Conservation (phyloP, 2,888 invertebrate genomes). For the Mongoloraphidia duomilia region DNA sequence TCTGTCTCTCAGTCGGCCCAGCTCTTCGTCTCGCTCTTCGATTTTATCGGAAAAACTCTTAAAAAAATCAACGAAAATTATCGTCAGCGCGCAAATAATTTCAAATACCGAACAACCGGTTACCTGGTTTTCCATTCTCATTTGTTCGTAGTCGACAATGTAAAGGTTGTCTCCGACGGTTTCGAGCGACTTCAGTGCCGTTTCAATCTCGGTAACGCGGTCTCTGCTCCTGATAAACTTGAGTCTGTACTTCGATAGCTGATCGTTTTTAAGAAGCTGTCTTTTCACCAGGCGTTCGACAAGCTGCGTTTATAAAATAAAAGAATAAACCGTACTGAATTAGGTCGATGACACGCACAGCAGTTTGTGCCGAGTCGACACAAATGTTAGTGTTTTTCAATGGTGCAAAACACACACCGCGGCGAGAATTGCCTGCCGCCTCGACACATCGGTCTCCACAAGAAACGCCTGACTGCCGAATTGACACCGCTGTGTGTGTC, state of each 20-base stretch:
- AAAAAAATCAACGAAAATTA: not conserved
- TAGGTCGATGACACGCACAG: no score
- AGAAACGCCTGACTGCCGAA: no score
- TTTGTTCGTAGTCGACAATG: constrained; percentile 38
- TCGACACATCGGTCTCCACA: no score
- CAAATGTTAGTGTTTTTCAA: no score
- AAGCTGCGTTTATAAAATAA: constrained; percentile 9
- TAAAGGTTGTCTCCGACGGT: constrained; percentile 35
- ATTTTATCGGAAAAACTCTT: constrained; percentile 35
- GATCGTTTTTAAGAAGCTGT: constrained; percentile 19
- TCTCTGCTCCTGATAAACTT: constrained; percentile 23
- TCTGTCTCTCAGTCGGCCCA: constrained; percentile 31
- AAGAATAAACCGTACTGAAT: not conserved
- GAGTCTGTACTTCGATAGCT: constrained; percentile 22
- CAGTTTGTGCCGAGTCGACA: no score
- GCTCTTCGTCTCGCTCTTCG: constrained; percentile 38
- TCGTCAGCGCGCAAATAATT: not conserved
- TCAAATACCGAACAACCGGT: no score
- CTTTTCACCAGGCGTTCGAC: constrained; percentile 21
- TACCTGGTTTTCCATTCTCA: constrained; percentile 36
- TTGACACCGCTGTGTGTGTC: no score
- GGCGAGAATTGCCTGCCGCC: no score
- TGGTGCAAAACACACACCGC: no score
- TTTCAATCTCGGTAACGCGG: constrained; percentile 22
- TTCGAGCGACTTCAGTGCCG: constrained; percentile 24